Evolutionary conservation across 2,888 invertebrate genomes (phyloP).

Genomic region (Lasioglossum lativentre): DNA sequence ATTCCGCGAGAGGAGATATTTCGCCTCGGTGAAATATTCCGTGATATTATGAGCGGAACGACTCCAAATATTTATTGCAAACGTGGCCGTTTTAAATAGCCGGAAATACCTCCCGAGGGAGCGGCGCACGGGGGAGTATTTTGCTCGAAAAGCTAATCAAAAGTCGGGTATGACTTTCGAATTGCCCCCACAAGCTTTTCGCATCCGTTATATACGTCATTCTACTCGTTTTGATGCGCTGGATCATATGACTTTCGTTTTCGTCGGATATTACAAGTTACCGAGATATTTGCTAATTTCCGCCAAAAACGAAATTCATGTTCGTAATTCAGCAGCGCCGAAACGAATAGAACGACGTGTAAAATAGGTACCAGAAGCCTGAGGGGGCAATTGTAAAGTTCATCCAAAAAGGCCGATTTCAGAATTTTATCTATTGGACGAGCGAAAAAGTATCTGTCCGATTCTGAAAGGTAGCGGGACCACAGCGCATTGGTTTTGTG

Average conservation of each 20-base stretch:
- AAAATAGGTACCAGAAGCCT: too few relatives aligned
- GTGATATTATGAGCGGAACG: background rate
- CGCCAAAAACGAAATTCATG: too few relatives aligned
- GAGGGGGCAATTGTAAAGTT: too few relatives aligned
- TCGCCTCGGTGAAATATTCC: background rate
- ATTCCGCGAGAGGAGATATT: background rate
- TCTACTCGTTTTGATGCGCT: background rate
- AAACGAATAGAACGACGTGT: too few relatives aligned
- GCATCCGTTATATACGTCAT: background rate
- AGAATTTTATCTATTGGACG: too few relatives aligned
- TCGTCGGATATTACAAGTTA: too few relatives aligned
- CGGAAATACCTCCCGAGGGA: background rate
- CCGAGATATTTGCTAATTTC: too few relatives aligned
- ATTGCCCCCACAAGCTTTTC: background rate
- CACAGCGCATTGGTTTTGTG: too few relatives aligned
- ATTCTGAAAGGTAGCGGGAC: too few relatives aligned
- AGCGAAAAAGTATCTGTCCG: too few relatives aligned
- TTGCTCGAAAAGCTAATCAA: background rate
- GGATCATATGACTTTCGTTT: background rate
- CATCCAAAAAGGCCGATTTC: too few relatives aligned
- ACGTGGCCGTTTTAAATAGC: slow-evolving; percentile 7
- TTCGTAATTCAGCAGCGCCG: too few relatives aligned
- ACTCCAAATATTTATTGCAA: background rate
- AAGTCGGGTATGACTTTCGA: background rate
- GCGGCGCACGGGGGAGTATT: background rate